phyloP scores from a whole-genome alignment of 2,797 vertebrate genomes.

The Zalophus californianus region DNA sequence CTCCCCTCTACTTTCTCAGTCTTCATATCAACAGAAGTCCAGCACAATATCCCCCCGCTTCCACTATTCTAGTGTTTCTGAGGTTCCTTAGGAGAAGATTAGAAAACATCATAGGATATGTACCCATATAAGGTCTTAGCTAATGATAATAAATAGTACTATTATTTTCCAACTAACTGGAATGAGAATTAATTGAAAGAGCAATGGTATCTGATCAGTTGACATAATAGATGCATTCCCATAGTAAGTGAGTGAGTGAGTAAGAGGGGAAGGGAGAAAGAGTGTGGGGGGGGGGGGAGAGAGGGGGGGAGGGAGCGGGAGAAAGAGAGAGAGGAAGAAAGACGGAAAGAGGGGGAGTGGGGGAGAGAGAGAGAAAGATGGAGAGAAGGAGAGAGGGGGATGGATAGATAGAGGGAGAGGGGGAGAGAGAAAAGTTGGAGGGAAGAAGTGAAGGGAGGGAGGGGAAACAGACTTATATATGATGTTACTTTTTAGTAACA shows the following conservation, averaged over 20 bases:
- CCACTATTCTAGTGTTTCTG: neutral
- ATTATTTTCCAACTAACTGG: neutral
- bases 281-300: too few species aligned
- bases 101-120: neutral
- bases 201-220: neutral
- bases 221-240: neutral
- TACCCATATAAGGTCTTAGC: neutral
- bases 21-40: neutral
- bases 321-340: too few species aligned
- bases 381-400: neutral
- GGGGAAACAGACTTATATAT: neutral
- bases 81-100: neutral
- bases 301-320: too few species aligned
- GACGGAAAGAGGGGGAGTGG: too few species aligned
- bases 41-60: neutral
- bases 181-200: neutral
- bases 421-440: neutral
- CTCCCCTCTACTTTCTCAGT: neutral
- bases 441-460: neutral
- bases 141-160: neutral
- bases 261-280: too few species aligned
- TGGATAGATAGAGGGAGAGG: too few species aligned
- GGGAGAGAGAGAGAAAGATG: too few species aligned
- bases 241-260: rapidly evolving
- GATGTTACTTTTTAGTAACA: neutral